These are phyloP conservation scores for Yponomeuta cagnagella DNA, from an alignment of 2,888 invertebrate species.

Conservation along the genomic window DNA sequence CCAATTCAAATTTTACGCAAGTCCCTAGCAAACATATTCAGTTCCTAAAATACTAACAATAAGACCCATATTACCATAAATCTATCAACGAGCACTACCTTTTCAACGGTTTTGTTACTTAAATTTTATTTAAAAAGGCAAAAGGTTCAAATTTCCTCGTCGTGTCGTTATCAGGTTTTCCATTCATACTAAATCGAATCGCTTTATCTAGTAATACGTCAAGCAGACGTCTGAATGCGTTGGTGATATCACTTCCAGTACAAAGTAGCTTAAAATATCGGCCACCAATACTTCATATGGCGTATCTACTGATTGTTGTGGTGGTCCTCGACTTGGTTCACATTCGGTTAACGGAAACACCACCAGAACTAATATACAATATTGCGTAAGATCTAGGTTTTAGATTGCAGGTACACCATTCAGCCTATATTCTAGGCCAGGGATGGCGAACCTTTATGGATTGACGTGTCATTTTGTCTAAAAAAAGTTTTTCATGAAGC, in stretches of 20 bases:
- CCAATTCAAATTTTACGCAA: neutral
- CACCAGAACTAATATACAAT: neutral
- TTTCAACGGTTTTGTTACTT: neutral
- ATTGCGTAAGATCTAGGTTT: neutral
- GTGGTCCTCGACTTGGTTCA: neutral
- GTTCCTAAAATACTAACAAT: neutral
- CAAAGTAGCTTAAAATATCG: neutral
- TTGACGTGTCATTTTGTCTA: too few relatives aligned
- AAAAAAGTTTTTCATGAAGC: too few relatives aligned
- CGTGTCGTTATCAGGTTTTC: neutral
- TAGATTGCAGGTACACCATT: neutral
- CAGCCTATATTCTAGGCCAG: neutral
- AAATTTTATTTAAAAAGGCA: neutral
- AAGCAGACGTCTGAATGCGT: neutral
- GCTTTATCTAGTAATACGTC: slow-evolving; percentile 1
- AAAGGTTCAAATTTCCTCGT: neutral
- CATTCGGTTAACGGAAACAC: neutral
- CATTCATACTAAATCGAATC: neutral
- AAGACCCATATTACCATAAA: neutral
- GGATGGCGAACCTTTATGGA: too few relatives aligned
- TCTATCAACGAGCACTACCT: neutral
- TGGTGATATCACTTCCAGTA: neutral
- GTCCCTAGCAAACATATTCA: neutral
- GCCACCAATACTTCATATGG: neutral
- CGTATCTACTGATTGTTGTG: neutral